Base-by-base conservation (phyloP, 2,888 invertebrate species). In the Heliconius ethilla region DNA sequence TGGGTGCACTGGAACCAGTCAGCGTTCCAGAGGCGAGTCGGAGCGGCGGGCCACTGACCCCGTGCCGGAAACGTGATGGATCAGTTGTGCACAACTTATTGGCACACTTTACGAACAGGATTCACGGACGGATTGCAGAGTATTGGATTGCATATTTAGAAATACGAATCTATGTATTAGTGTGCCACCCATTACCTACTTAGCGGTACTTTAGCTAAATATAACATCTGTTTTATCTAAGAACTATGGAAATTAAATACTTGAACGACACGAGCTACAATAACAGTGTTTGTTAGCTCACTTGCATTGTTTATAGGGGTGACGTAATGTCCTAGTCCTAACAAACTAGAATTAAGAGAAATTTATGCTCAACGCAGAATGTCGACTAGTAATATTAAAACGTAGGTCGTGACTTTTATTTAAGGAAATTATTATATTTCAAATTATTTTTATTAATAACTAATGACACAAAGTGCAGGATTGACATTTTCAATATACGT, bases 1-100 rank as follows among this genome's bases (percentile, higher is more conserved):
- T 33, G 33, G 40, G 40, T 40, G 85, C 88, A 84, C 81, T 86
- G 87, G 86, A 89, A 89, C 90, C 87, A 83, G 89, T 88, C 82
- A 82, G 77, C 81, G 81, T 75, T 80, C 83, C 83, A 82, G 81
- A 87, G 88, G 87, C 89, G 81, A 82, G 81, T 72, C 82, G 88
- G 87, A 88, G 87, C 84, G 66, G 59, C 72, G 77, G 88, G 87
- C 84, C 88, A 86, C 85, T 87, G 89, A 89, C 89, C 89, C 83
- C 82, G 67, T 82, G 82, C 85, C 86, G 87, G 86, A 87, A 84
- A 76, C 78, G 37, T 75, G 78, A 80, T 76, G 78, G 76, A 80
- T 78, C 76, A 75, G 75, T 59, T 55, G 67, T 74, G 67, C 73
- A 74, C 67, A 74, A 77, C 66, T 74, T 73, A 77, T 77, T 77